These are phyloP conservation scores for Lipotes vexillifer DNA, from an alignment of 2,113 vertebrate species.

Conservation along the genomic window DNA sequence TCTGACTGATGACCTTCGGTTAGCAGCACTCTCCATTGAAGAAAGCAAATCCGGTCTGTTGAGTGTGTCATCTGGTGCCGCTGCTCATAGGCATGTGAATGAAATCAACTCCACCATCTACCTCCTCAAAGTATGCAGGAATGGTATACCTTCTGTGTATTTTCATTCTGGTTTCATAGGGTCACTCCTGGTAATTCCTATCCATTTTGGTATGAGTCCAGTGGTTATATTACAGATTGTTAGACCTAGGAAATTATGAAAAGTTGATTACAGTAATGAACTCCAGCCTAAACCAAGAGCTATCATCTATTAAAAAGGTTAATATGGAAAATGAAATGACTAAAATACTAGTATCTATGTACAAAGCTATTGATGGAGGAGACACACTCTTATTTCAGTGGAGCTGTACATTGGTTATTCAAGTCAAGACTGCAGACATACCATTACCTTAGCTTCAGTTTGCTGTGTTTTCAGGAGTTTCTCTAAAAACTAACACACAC, in stretches of 20 bases:
- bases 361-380: background rate
- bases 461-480: background rate
- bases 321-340: background rate
- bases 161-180: background rate
- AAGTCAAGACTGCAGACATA: background rate
- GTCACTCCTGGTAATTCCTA: background rate
- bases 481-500: background rate
- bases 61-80: constrained; percentile 93
- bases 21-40: constrained; percentile 87
- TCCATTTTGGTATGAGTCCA: background rate
- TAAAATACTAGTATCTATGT: background rate
- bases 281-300: background rate
- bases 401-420: background rate
- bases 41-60: constrained; percentile 87
- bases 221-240: background rate
- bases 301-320: background rate
- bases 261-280: background rate
- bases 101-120: constrained; percentile 89
- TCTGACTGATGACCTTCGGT: constrained; percentile 89
- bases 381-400: background rate
- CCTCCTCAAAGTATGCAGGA: constrained; percentile 81
- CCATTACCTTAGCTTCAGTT: background rate
- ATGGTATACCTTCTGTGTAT: background rate
- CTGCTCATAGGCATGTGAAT: constrained; percentile 89
- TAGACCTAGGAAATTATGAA: background rate